Base-by-base conservation (phyloP, 2,888 invertebrate genomes). In the Thereva nobilitata region DNA sequence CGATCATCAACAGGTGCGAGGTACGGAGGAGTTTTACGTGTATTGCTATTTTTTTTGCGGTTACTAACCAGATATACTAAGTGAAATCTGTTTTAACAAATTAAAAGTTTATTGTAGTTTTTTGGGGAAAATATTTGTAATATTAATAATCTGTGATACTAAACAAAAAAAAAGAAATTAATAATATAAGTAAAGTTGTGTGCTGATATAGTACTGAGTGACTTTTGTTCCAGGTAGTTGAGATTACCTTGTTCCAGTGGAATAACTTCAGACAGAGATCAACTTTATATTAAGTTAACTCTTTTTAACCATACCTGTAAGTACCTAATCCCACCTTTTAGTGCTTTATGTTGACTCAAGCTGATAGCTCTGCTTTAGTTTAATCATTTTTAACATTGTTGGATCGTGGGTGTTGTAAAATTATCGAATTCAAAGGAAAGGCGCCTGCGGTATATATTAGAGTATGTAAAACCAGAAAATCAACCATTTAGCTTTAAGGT, bases 1-100 rank as follows among this genome's bases (percentile, higher is more conserved):
- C 44, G 44, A 54, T 37, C 64, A 44, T 64, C 64, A 64, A 64
- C 64, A 64, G 64, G 64, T 64, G 64, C 45, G 53, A 52, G 38
- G 12, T 54, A 23, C 53, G 45, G 23, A 53, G 61, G 34, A 35
- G 50, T 50, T 41, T 61, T 49, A 41, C 50, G 49, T 41, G 61
- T 61, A 44, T 10, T 50, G 50, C 23, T 23, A 23, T 23, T 53
- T 53, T 53, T 23, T 53, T 53, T 53, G 37, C 53, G 5, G 53
- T 38, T 40, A 53, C 37, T 53, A 34, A 34, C 6, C 9, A 23
- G 6, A 50, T 35, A 34, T 23, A 5, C 9, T 50, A 23, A 23
- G 50, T 23, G 50, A 35, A 10, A 6, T 10, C 9, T 12, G 10
- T 23, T 23, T 10, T 10, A 23, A 50, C 7, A 10, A 23, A 50